Evolutionary conservation across 2,113 vertebrate species (phyloP).

Genomic region (Coptodon bakossiorum): DNA sequence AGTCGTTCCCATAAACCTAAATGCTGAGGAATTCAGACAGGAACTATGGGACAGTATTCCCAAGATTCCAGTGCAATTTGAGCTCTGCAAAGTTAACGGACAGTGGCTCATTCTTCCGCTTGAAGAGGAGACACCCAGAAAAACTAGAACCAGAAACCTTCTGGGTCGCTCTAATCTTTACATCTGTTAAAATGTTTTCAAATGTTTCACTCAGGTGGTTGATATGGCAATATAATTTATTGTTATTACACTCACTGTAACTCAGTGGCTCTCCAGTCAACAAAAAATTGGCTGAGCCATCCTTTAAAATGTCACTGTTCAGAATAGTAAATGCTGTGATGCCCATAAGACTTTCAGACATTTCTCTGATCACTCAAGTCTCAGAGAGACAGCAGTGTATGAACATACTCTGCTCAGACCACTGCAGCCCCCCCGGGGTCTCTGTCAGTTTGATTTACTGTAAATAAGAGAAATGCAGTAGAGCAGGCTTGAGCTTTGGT

Average conservation of each 20-base stretch:
- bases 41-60: not conserved
- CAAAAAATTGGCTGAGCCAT: not conserved
- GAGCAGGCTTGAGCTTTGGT: not conserved
- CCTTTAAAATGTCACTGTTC: not conserved
- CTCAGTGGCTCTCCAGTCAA: accelerated
- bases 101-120: not conserved
- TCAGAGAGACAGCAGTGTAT: not conserved
- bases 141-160: not conserved
- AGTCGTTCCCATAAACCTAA: too few species aligned
- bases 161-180: not conserved
- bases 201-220: not conserved
- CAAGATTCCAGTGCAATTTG: not conserved
- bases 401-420: accelerated
- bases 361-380: not conserved
- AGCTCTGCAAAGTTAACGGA: not conserved
- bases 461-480: not conserved
- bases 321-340: not conserved
- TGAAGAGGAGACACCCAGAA: not conserved
- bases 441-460: too few species aligned
- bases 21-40: not conserved
- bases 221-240: accelerated
- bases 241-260: not conserved
- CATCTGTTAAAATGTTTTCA: not conserved
- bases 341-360: not conserved
- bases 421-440: not conserved